Evolutionary conservation across 2,888 invertebrate genomes (phyloP).

Genomic region (Apodemia zela): DNA sequence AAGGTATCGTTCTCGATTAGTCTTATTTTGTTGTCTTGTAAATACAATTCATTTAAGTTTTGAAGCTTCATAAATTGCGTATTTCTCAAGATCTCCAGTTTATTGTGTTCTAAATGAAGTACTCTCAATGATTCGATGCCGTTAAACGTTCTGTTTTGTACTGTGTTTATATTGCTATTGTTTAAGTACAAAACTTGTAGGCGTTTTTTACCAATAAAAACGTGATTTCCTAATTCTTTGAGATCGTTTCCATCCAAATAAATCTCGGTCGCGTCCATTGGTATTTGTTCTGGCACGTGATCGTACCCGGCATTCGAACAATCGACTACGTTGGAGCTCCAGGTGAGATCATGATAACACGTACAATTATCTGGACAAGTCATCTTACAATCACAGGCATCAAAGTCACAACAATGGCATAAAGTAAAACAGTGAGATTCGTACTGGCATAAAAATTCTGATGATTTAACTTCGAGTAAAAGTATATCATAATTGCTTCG

Average conservation of each 20-base stretch:
- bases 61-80: slow-evolving; percentile 89
- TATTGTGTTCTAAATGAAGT: slow-evolving; percentile 89
- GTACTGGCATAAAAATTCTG: slow-evolving; percentile 90
- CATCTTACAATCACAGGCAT: slow-evolving; percentile 95
- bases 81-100: slow-evolving; percentile 85
- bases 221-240: slow-evolving; percentile 89
- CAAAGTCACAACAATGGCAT: slow-evolving; percentile 94
- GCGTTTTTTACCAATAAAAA: slow-evolving; percentile 92
- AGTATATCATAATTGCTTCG: slow-evolving; percentile 82
- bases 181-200: slow-evolving; percentile 89
- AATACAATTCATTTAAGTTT: slow-evolving; percentile 86
- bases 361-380: slow-evolving; percentile 92
- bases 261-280: slow-evolving; percentile 94
- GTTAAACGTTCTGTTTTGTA: slow-evolving; percentile 91
- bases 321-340: slow-evolving; percentile 92
- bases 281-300: slow-evolving; percentile 88
- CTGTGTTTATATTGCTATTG: slow-evolving; percentile 86
- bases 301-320: slow-evolving; percentile 88
- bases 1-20: slow-evolving; percentile 89
- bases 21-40: slow-evolving; percentile 87
- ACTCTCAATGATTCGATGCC: slow-evolving; percentile 87
- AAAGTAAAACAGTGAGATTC: slow-evolving; percentile 91
- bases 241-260: slow-evolving; percentile 91
- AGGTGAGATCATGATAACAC: slow-evolving; percentile 92
- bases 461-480: slow-evolving; percentile 84